A percentile compares a stretch with the other conserved stretches of the same genome.
phyloP scores from a whole-genome alignment of 2,797 vertebrate species.

The Gobio occitaniae region DNA sequence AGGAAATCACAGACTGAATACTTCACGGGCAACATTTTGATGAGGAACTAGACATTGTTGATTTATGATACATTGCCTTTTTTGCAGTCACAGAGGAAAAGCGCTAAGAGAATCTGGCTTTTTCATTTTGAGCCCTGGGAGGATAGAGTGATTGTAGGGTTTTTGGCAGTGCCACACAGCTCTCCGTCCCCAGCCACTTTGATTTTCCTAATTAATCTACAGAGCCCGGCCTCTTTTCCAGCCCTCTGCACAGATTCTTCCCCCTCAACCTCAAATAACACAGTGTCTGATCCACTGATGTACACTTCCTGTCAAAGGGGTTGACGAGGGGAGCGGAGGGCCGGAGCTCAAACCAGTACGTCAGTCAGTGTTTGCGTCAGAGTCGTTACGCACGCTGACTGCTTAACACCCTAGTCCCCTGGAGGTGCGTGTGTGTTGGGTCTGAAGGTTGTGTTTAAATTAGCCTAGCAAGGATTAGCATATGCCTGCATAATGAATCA shows the following conservation, averaged over 20 bases:
- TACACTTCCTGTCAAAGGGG: neutral
- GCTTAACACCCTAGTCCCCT: constrained; percentile 15
- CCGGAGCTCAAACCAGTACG: neutral
- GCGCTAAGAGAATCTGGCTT: constrained; percentile 47
- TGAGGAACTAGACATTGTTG: constrained; percentile 29
- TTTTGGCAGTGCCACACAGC: constrained; percentile 47
- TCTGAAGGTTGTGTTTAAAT: constrained; percentile 49
- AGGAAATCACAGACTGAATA: constrained; percentile 17
- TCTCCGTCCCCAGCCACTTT: constrained; percentile 51
- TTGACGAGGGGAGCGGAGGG: neutral
- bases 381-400: constrained; percentile 33
- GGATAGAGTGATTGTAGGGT: constrained; percentile 52
- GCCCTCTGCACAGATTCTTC: constrained; percentile 7
- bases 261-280: constrained; percentile 20
- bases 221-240: constrained; percentile 33
- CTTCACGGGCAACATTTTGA: constrained; percentile 12
- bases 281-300: constrained; percentile 9
- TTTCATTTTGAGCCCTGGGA: constrained; percentile 50
- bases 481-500: constrained; percentile 63
- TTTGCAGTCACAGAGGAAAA: constrained; percentile 35
- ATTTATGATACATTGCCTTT: constrained; percentile 33
- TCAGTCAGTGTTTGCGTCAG: constrained; percentile 1
- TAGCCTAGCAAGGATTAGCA: constrained; percentile 59
- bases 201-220: constrained; percentile 58
- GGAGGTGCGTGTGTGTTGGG: constrained; percentile 9